These are phyloP conservation scores for Hypocryptadius cinnamomeus DNA, from an alignment of 2,113 vertebrate species.

Conservation along the genomic window DNA sequence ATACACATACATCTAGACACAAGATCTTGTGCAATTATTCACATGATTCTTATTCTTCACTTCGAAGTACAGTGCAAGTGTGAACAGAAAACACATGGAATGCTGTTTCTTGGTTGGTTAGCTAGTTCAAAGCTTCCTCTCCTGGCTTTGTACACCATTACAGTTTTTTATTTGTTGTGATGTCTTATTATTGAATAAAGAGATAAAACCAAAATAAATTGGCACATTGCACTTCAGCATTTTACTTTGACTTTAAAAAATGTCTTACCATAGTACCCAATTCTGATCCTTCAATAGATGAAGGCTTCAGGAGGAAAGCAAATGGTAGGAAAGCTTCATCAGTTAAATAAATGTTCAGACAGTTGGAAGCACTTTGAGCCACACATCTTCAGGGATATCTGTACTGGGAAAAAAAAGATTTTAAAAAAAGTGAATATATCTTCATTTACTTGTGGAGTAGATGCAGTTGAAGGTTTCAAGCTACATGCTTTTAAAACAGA, in stretches of 20 bases:
- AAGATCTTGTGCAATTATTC: background rate
- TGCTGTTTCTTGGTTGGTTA: background rate
- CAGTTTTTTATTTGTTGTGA: background rate
- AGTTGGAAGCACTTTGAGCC: background rate
- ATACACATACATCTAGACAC: background rate
- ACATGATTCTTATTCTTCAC: background rate
- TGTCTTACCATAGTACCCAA: slow-evolving; percentile 18
- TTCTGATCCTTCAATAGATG: background rate
- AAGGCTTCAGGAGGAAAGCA: background rate
- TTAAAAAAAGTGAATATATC: background rate
- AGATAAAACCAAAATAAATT: background rate
- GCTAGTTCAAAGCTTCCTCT: background rate
- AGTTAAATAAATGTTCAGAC: background rate
- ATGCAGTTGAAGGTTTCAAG: background rate
- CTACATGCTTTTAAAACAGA: background rate
- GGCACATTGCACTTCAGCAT: background rate
- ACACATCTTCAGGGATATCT: slow-evolving; percentile 19
- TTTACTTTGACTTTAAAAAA: background rate
- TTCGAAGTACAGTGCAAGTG: background rate
- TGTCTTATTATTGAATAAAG: background rate
- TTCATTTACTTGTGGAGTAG: background rate
- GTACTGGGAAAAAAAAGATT: background rate
- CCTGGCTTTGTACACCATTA: background rate
- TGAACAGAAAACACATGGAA: background rate
- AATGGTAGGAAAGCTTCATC: background rate